Evolutionary conservation across 2,888 invertebrate species (phyloP).

Genomic region (Oligia latruncula): DNA sequence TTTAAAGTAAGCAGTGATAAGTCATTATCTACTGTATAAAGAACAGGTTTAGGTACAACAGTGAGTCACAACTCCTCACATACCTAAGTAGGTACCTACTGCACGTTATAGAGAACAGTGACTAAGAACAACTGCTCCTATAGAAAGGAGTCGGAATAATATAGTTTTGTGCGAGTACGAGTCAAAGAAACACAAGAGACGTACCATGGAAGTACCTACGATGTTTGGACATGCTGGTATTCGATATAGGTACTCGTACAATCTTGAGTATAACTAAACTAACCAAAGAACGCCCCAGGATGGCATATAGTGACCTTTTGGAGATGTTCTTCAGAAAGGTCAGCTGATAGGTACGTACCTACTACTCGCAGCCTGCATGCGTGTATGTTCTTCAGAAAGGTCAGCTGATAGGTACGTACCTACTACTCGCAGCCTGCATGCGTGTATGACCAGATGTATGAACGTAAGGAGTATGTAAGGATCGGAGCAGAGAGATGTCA

Average conservation of each 20-base stretch:
- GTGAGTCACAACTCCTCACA: no score
- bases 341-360: rapidly evolving
- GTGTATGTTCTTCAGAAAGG: neutral
- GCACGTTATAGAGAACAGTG: neutral
- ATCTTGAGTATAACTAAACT: neutral
- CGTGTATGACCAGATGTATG: neutral
- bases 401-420: no score
- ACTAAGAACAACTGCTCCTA: neutral
- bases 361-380: no score
- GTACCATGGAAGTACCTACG: neutral
- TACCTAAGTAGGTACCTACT: neutral
- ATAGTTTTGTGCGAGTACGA: neutral
- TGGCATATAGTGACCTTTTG: neutral
- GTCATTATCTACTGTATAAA: neutral
- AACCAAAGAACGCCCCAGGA: neutral
- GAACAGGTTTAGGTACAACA: neutral
- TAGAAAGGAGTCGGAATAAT: neutral
- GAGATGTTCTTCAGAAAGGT: neutral
- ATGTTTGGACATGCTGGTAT: neutral
- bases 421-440: no score
- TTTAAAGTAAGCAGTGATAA: neutral
- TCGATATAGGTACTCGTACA: neutral
- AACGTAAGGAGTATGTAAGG: neutral
- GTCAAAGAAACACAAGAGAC: neutral
- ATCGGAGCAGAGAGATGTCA: neutral